phyloP scores from a whole-genome alignment of 2,888 invertebrate genomes.

The Willowsia nigromaculata region DNA sequence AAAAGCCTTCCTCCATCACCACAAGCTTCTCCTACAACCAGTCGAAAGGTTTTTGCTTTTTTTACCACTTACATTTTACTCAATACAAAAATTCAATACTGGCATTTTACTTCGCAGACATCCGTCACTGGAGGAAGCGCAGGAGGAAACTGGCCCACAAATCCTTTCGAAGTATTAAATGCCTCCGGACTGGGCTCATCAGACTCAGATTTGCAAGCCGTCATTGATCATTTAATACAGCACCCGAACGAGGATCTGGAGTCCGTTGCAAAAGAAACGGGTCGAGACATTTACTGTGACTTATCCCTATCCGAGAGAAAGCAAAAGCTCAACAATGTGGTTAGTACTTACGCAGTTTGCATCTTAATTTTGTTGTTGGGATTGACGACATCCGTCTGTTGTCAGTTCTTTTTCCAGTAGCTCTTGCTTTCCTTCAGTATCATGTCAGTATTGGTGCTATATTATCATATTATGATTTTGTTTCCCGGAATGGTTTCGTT shows the following conservation, averaged over 20 bases:
- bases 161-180: conserved; percentile 77
- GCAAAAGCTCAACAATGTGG: conserved; percentile 92
- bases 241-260: conserved; percentile 89
- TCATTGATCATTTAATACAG: conserved; percentile 79
- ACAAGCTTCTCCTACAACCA: conserved; percentile 80
- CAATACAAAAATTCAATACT: not conserved
- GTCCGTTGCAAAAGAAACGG: conserved; percentile 92
- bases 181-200: conserved; percentile 72
- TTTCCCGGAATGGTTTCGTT: not conserved
- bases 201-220: conserved; percentile 79
- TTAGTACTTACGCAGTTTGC: conserved; percentile 81
- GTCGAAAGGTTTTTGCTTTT: conserved; percentile 81
- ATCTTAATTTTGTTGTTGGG: conserved; percentile 49
- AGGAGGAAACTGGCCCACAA: conserved; percentile 48
- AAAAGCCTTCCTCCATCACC: conserved; percentile 80
- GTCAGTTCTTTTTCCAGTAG: conserved; percentile 55
- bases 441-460: not conserved
- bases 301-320: conserved; percentile 86
- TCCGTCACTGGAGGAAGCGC: conserved; percentile 70
- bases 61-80: not conserved
- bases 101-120: conserved; percentile 45
- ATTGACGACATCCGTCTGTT: conserved; percentile 59
- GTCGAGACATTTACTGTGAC: conserved; percentile 89
- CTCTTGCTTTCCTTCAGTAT: not conserved
- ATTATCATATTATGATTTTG: not conserved